These are phyloP conservation scores for Hystrix cristata DNA, from an alignment of 2,113 vertebrate species.

Conservation along the genomic window DNA sequence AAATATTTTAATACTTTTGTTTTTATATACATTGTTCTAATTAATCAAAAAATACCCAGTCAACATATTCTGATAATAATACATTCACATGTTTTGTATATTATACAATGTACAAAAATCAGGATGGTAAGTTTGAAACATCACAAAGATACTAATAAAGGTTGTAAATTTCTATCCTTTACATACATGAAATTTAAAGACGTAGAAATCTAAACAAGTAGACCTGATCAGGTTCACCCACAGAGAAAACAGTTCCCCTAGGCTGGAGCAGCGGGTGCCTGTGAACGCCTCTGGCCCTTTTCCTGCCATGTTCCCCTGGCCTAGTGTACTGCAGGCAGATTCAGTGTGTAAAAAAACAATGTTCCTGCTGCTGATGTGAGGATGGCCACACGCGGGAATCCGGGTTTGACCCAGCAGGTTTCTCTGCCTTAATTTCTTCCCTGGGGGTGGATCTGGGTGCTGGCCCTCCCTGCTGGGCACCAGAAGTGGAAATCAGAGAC, in stretches of 20 bases:
- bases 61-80: slow-evolving; percentile 3
- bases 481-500: background rate
- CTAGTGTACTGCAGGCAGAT: background rate
- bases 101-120: background rate
- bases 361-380: background rate
- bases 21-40: slow-evolving; percentile 17
- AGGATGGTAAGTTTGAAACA: slow-evolving; percentile 3
- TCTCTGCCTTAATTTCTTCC: background rate
- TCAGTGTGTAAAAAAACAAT: background rate
- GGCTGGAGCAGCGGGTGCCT: background rate
- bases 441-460: background rate
- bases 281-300: background rate
- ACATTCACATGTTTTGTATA: background rate
- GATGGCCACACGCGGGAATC: background rate
- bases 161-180: background rate
- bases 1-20: slow-evolving; percentile 18
- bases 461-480: background rate
- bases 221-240: slow-evolving; percentile 2
- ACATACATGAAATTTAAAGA: slow-evolving; percentile 9
- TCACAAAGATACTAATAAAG: background rate
- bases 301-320: background rate
- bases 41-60: slow-evolving; percentile 34
- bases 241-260: slow-evolving; percentile 15
- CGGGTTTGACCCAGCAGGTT: background rate
- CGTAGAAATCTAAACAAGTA: background rate